Percentiles rank a stretch among this genome's conserved stretches.
phyloP scores from a whole-genome alignment of 53 echinoderm and acorn worm species.

The Mesocentrotus franciscanus region DNA sequence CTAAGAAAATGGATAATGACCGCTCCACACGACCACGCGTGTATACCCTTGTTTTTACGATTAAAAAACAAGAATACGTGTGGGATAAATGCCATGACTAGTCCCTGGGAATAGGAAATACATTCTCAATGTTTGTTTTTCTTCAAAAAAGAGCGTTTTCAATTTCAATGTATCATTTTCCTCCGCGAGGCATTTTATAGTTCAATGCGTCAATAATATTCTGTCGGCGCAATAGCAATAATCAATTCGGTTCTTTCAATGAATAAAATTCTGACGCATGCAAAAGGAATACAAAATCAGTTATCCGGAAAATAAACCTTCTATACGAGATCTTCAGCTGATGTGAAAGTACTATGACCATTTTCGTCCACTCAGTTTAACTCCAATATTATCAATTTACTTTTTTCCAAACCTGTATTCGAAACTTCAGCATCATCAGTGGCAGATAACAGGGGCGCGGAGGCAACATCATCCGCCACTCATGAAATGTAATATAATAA shows the following conservation, averaged over 20 bases:
- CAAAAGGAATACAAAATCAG: not conserved
- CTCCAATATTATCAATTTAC: too few species aligned
- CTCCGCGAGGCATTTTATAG: not conserved
- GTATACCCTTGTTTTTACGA: not conserved
- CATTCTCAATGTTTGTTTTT: not conserved
- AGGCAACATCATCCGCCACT: too few species aligned
- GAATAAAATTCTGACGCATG: too few species aligned
- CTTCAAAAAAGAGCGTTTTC: not conserved
- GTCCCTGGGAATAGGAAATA: not conserved
- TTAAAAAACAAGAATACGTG: not conserved
- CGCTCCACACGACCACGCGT: not conserved
- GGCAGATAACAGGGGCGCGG: too few species aligned
- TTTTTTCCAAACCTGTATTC: too few species aligned
- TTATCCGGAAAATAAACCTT: not conserved
- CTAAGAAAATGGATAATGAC: not conserved
- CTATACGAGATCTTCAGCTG: not conserved
- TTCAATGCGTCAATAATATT: too few species aligned
- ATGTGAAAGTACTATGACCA: not conserved
- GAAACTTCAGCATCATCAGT: too few species aligned
- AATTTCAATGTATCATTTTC: not conserved
- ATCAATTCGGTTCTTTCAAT: too few species aligned
- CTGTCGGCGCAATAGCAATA: too few species aligned
- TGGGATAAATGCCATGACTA: not conserved
- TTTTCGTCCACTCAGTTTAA: too few species aligned
- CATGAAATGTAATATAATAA: too few species aligned